Percentiles rank a stretch among this genome's conserved stretches.
Conservation (phyloP, 2,888 invertebrate species). For the Metacarcinus magister region DNA sequence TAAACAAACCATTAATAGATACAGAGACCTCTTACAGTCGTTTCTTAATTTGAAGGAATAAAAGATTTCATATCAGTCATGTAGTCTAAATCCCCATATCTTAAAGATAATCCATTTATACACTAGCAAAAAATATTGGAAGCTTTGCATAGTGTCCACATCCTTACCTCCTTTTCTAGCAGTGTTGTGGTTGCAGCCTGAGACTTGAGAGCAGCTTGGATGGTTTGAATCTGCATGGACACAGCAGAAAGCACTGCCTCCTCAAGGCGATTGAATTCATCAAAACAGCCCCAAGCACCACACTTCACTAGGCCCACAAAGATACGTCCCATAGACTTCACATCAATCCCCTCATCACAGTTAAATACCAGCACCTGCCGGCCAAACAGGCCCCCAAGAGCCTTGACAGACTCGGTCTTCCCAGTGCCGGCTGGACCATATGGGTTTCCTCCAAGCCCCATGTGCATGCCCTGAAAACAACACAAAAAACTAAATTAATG, state of each 20-base stretch:
- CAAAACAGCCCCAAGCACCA: slow-evolving; percentile 99
- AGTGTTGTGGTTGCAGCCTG: slow-evolving; percentile 86
- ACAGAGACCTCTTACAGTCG: neutral
- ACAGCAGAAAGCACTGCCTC: slow-evolving; percentile 97
- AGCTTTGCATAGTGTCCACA: neutral
- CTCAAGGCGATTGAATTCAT: slow-evolving; percentile 98
- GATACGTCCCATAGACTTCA: slow-evolving; percentile 95
- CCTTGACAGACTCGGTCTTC: slow-evolving; percentile 99
- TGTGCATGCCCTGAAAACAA: slow-evolving; percentile 90
- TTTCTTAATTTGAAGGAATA: neutral
- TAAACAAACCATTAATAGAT: neutral
- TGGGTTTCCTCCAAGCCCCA: slow-evolving; percentile 99
- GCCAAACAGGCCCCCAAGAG: slow-evolving; percentile 94
- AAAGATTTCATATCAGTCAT: neutral
- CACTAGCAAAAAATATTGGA: neutral
- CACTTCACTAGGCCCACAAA: slow-evolving; percentile 96
- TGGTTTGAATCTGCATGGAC: slow-evolving; percentile 96
- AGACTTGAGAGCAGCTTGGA: slow-evolving; percentile 92
- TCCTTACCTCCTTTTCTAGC: slow-evolving; percentile 85
- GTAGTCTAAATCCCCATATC: neutral
- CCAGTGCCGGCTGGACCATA: slow-evolving; percentile 99
- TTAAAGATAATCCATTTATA: neutral
- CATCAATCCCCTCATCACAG: slow-evolving; percentile 91
- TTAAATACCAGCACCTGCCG: slow-evolving; percentile 97
- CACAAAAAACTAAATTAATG: neutral